Conservation (phyloP, 2,888 invertebrate genomes). For the Palloptera scutellata region DNA sequence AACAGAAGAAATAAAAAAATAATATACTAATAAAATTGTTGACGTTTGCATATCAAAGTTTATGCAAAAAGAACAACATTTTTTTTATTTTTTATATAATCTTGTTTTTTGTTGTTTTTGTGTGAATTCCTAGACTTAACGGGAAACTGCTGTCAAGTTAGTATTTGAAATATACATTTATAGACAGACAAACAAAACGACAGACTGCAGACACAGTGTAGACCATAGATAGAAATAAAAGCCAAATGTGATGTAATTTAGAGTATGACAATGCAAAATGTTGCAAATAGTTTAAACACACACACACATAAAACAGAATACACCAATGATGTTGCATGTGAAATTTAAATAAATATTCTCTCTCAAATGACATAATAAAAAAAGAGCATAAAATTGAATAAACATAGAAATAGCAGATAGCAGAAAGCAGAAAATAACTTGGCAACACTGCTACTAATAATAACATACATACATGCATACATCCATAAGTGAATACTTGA, state of each 20-base stretch:
- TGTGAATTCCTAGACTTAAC: neutral
- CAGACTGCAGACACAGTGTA: neutral
- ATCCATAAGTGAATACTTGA: neutral
- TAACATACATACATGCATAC: neutral
- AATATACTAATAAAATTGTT: too few relatives aligned
- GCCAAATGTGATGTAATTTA: slow-evolving; percentile 37
- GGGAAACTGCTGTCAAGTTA: neutral
- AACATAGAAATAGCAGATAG: neutral
- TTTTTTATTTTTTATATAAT: too few relatives aligned
- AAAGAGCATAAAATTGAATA: neutral
- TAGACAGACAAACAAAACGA: slow-evolving; percentile 8
- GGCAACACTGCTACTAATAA: slow-evolving; percentile 23
- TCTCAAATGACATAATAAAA: too few relatives aligned
- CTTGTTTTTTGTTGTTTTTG: too few relatives aligned
- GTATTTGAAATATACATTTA: neutral
- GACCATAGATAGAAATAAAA: too few relatives aligned
- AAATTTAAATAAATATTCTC: slow-evolving; percentile 6
- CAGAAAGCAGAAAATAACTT: neutral
- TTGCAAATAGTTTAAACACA: neutral
- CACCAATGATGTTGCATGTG: neutral
- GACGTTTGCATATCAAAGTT: too few relatives aligned
- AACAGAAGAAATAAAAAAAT: too few relatives aligned
- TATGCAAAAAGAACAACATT: too few relatives aligned
- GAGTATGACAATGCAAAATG: slow-evolving; percentile 39
- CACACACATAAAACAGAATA: neutral